Evolutionary conservation across 37 sponge, comb jelly and placozoan genomes (phyloP).

Genomic region (Beroe forskalii): DNA sequence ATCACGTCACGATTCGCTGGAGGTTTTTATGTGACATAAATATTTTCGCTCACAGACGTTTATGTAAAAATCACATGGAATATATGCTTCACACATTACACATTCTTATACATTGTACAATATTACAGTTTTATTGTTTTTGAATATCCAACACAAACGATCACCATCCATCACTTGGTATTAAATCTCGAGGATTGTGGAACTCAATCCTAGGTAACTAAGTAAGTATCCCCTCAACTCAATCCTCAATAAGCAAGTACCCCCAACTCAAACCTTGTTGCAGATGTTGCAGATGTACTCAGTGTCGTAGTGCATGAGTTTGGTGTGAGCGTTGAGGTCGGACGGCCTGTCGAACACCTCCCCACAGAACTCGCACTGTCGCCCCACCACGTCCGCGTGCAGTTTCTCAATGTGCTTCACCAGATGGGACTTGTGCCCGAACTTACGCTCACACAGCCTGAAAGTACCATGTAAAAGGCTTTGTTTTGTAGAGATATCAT

Average conservation of each 20-base stretch:
- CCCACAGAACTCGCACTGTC: neutral
- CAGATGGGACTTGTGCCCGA: slow-evolving; percentile 22
- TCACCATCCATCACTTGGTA: too few relatives aligned
- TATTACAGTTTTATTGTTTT: too few relatives aligned
- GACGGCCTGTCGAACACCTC: neutral
- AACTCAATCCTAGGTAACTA: too few relatives aligned
- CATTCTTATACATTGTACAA: neutral
- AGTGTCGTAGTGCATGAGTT: neutral
- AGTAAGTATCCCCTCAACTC: neutral
- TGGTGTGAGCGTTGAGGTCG: neutral
- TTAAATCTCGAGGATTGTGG: too few relatives aligned
- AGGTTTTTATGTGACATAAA: too few relatives aligned
- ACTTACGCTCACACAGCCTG: slow-evolving; percentile 13
- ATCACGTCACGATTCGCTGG: too few relatives aligned
- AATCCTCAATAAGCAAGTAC: neutral
- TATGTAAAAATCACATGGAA: too few relatives aligned
- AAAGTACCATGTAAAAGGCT: neutral
- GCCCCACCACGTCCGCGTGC: neutral
- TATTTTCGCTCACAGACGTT: too few relatives aligned
- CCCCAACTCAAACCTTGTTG: neutral
- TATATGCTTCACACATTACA: too few relatives aligned
- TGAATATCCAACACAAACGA: too few relatives aligned
- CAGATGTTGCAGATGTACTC: slow-evolving; percentile 24
- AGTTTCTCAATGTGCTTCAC: neutral
- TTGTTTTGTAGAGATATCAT: too few relatives aligned